Base-by-base conservation (phyloP, 2,888 invertebrate genomes). In the Spodoptera picta region DNA sequence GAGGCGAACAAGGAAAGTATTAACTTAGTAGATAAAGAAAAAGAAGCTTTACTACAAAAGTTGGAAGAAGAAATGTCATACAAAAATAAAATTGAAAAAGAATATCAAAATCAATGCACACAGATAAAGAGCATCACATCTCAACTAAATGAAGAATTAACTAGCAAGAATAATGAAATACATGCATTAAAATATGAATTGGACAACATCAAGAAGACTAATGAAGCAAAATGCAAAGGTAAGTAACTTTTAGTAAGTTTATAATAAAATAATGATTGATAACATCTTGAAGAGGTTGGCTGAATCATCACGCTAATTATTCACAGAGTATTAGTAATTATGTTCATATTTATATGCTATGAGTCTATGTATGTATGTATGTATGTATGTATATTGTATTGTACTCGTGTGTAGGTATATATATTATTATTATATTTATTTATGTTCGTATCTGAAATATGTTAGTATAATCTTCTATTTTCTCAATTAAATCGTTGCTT, bases 181-280 rank as follows among this genome's bases (percentile, higher is more conserved):
- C 48, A 23, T 42, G 51, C 55, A 19, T 69, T 84, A 27, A 79
- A 78, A 61, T 60, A 57, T 31, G 75, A 80, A 65, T 67, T 76
- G 23, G 59, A 77, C 69, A 50, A 58, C 12, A 63, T 75, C 4
- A 67, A 70, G 14, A 82, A 82, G 65, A 70, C 69, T 19, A 54
- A 84, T 53, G 76, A 81, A 53, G 79, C 79, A 9, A 87, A 84
- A 71, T 67, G 62, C 56, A 69, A 81, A 71, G 86, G 90, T 90
- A 68, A 69, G 73, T 48, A 12, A 31, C 4, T 56, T 45, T n/a
- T 46, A 11, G 19, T 47, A 14, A 5, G 1, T 56, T 27, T 43
- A 27, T 57, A 7, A 9, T 1, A 24, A 49, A 53, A 44, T 14
- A 11, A 44, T 14, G 36, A 4, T n/a, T 24, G 12, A 5, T 1